These are phyloP conservation scores for Caenorhabditis briggsae DNA, from an alignment of 1,140 invertebrate species.

Conservation along the genomic window DNA sequence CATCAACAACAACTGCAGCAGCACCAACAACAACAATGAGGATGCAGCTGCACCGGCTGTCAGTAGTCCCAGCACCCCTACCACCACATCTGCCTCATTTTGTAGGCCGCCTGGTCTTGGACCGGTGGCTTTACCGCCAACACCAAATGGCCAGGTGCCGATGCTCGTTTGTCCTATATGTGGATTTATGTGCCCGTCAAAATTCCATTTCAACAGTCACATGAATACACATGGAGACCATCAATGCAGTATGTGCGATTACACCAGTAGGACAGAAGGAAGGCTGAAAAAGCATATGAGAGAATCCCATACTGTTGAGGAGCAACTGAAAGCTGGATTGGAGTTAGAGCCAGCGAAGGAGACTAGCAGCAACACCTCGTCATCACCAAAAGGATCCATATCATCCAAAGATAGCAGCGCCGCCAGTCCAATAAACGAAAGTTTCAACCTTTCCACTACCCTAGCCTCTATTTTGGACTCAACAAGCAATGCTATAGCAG, in stretches of 20 bases:
- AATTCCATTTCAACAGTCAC: slow-evolving; percentile 80
- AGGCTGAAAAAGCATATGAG: slow-evolving; percentile 81
- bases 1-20: background rate
- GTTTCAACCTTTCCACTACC: slow-evolving; percentile 72
- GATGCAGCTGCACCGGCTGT: slow-evolving; percentile 6
- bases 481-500: slow-evolving; percentile 2
- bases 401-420: slow-evolving; percentile 23
- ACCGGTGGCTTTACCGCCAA: slow-evolving; percentile 44
- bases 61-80: slow-evolving; percentile 2
- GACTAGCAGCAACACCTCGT: background rate
- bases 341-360: slow-evolving; percentile 71
- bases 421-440: slow-evolving; percentile 68
- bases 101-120: slow-evolving; percentile 59
- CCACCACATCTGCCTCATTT: slow-evolving; percentile 51
- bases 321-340: slow-evolving; percentile 68
- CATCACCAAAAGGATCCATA: slow-evolving; percentile 4
- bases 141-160: slow-evolving; percentile 45
- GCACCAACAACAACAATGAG: slow-evolving; percentile 40
- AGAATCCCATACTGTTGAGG: slow-evolving; percentile 79
- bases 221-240: slow-evolving; percentile 81
- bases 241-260: slow-evolving; percentile 81
- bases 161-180: slow-evolving; percentile 77
- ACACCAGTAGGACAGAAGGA: slow-evolving; percentile 81
- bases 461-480: slow-evolving; percentile 59
- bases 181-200: slow-evolving; percentile 76